A percentile compares a stretch with the other conserved stretches of the same genome.
Evolutionary conservation across 2,888 invertebrate genomes (phyloP).

Genomic region (Latrodectus hesperus): DNA sequence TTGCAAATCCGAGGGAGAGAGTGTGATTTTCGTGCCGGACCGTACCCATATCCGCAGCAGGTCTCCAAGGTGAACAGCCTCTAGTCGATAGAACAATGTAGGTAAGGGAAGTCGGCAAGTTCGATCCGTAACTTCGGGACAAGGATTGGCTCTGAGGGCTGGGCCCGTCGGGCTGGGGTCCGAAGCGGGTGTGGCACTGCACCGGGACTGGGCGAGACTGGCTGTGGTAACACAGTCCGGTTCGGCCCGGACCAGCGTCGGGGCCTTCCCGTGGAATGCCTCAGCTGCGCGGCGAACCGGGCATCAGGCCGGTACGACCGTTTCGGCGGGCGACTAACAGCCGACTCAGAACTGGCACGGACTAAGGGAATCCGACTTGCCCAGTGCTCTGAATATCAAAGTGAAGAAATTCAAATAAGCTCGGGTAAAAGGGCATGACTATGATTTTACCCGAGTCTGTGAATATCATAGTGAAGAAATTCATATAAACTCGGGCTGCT

Average conservation of each 20-base stretch:
- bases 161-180: slow-evolving; percentile 80
- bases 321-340: too few relatives aligned
- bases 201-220: slow-evolving; percentile 73
- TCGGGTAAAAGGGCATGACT: too few relatives aligned
- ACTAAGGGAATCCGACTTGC: too few relatives aligned
- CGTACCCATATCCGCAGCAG: slow-evolving; percentile 82
- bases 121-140: slow-evolving; percentile 79
- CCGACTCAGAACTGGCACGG: too few relatives aligned
- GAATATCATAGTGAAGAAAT: too few relatives aligned
- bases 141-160: slow-evolving; percentile 85
- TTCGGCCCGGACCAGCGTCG: slow-evolving; percentile 72
- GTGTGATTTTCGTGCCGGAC: slow-evolving; percentile 63
- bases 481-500: too few relatives aligned
- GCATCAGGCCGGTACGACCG: too few relatives aligned
- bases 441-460: too few relatives aligned
- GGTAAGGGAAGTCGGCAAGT: slow-evolving; percentile 83
- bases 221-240: background rate
- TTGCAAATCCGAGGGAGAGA: slow-evolving; percentile 15
- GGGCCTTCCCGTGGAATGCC: slow-evolving; percentile 73
- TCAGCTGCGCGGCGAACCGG: slow-evolving; percentile 73
- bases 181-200: slow-evolving; percentile 74
- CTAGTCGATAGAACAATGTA: slow-evolving; percentile 82
- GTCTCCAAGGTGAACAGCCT: slow-evolving; percentile 84
- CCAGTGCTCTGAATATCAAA: too few relatives aligned
- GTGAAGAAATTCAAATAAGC: too few relatives aligned